A percentile compares a stretch with the other conserved stretches of the same genome.
phyloP scores from a whole-genome alignment of 2,113 vertebrate genomes.

The Motacilla alba region DNA sequence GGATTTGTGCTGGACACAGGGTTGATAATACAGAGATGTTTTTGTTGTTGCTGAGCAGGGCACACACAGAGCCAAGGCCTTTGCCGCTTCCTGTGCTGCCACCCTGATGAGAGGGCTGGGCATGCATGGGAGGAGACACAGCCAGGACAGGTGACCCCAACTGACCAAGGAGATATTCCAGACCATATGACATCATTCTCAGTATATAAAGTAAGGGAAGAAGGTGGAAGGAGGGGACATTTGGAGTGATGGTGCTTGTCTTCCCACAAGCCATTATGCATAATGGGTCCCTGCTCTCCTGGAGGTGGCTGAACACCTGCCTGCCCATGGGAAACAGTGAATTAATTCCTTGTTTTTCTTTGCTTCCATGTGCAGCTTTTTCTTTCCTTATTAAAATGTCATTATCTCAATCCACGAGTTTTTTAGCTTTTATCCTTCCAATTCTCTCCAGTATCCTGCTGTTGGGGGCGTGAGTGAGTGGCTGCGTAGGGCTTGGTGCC shows the following conservation, averaged over 20 bases:
- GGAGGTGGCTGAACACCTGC: neutral
- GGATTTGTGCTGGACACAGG: neutral
- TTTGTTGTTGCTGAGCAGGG: neutral
- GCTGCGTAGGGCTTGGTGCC: neutral
- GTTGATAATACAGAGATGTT: neutral
- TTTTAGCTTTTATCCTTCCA: neutral
- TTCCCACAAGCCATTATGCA: fast-evolving
- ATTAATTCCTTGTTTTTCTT: neutral
- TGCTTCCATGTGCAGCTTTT: neutral
- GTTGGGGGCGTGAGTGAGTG: neutral
- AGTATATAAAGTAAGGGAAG: neutral
- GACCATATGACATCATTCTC: neutral
- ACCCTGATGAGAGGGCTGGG: fast-evolving
- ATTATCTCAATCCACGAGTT: neutral
- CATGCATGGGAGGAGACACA: neutral
- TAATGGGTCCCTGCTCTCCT: neutral
- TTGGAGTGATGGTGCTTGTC: neutral
- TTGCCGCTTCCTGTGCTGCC: neutral
- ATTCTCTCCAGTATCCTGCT: neutral
- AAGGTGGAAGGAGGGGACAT: neutral
- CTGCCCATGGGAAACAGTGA: neutral
- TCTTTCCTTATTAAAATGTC: neutral
- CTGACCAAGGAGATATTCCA: neutral
- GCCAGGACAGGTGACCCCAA: neutral
- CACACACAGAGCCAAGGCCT: neutral